Base-by-base conservation (phyloP, 2,797 vertebrate species). In the Helarctos malayanus region DNA sequence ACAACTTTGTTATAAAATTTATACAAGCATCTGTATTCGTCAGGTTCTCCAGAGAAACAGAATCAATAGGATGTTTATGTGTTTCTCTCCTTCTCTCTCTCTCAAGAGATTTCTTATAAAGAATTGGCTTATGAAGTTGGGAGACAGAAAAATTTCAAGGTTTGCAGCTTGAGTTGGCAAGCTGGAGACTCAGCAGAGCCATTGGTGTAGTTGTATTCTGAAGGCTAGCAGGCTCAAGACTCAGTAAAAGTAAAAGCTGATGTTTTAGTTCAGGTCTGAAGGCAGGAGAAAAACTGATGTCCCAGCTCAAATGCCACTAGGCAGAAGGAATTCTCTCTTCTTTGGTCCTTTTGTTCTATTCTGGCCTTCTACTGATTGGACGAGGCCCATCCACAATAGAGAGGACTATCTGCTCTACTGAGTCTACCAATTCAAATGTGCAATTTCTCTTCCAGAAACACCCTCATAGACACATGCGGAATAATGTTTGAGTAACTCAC, bases 1-100 rank as follows among this genome's bases (percentile, higher is more conserved):
- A 41, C 16, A 96, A 79, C 29, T 80, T 94, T 79, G n/a, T 25
- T 94, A 21, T 56, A 89, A 88, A 88, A 78, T 52, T 63, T 96
- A 52, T 52, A 45, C 52, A 88, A 91, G 15, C 41, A 81, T 90
- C 59, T 94, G 38, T 90, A 54, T 92, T 90, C 73, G 32, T 49
- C n/a, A 54, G 7, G 9, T 79, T 92, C 45, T 94, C 38, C 45
- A 88, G 83, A 86, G 76, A 91, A 97, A 94, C 23, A 80, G 45
- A 91, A 63, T 4, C 65, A 93, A 25, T 9, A 71, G 41, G 14
- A 35, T 38, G 18, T 75, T 7, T 23, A 7, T 25, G 21, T 89
- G 13, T 75, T 75, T 75, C 71, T 75, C 71, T 75, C 71, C 35
- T 38, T 15, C 65, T 69, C n/a, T 68, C 63, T 68, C 41, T 47